These are phyloP conservation scores for Lottia scabra DNA, from an alignment of 2,888 invertebrate species.

Conservation along the genomic window DNA sequence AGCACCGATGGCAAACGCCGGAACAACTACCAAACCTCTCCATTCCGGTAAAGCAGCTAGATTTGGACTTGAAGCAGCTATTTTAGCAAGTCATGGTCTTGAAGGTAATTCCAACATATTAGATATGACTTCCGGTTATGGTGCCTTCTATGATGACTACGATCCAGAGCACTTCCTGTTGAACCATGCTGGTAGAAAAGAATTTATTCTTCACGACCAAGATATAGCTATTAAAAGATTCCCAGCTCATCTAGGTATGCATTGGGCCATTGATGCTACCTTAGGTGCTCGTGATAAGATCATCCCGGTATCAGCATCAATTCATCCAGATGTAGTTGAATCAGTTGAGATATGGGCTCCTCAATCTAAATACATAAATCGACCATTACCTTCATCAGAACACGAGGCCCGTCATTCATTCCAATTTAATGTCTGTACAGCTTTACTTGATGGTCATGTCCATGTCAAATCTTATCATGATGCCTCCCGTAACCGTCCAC, in stretches of 20 bases:
- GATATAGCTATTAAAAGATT: conserved; percentile 42
- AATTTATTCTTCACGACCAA: conserved; percentile 41
- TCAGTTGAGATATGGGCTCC: conserved; percentile 41
- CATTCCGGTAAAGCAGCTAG: conserved; percentile 53
- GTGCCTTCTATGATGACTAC: conserved; percentile 53
- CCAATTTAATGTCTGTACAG: conserved; percentile 49
- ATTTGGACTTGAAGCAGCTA: conserved; percentile 50
- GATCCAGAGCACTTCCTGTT: conserved; percentile 37
- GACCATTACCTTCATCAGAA: conserved; percentile 43
- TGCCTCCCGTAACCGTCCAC: conserved; percentile 25
- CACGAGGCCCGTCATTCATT: conserved; percentile 56
- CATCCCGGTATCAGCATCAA: conserved; percentile 1
- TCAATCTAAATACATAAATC: conserved; percentile 49
- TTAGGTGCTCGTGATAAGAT: conserved; percentile 28
- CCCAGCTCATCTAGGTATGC: conserved; percentile 61
- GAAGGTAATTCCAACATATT: conserved; percentile 50
- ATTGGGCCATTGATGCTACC: conserved; percentile 55
- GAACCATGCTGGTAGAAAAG: conserved; percentile 15
- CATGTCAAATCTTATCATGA: conserved; percentile 37
- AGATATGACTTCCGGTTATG: conserved; percentile 47
- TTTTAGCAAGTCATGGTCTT: conserved; percentile 47
- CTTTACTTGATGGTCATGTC: conserved; percentile 48
- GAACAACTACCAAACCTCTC: conserved; percentile 52
- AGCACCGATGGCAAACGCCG: conserved; percentile 57
- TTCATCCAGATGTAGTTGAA: conserved; percentile 26